These are phyloP conservation scores for Todus mexicanus DNA, from an alignment of 2,797 vertebrate genomes.

Conservation along the genomic window DNA sequence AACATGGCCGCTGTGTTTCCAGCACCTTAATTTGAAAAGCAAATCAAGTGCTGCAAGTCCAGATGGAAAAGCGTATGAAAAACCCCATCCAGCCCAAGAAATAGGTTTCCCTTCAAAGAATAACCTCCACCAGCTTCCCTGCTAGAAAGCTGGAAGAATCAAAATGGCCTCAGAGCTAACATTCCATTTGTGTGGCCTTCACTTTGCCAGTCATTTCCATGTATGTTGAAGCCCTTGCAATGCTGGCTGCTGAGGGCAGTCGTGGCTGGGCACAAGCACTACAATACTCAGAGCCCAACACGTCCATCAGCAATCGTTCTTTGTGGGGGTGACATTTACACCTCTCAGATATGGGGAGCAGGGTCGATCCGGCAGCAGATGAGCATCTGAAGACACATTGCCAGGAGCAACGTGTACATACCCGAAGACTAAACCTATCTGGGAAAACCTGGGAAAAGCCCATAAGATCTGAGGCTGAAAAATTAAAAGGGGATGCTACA, in stretches of 20 bases:
- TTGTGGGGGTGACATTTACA: background rate
- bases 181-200: fast-evolving
- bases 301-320: background rate
- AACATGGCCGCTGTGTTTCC: background rate
- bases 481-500: background rate
- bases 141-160: background rate
- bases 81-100: background rate
- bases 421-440: background rate
- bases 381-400: background rate
- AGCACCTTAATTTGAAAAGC: background rate
- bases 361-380: background rate
- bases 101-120: background rate
- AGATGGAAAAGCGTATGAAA: background rate
- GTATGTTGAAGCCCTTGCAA: background rate
- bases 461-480: background rate
- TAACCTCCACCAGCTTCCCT: background rate
- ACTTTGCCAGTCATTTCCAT: background rate
- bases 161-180: background rate
- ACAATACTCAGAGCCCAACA: background rate
- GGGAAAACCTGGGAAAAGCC: background rate
- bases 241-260: background rate
- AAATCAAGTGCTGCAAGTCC: background rate
- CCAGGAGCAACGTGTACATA: background rate
- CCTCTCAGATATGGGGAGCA: background rate
- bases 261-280: background rate